phyloP scores from a whole-genome alignment of 2,797 vertebrate genomes.

The Pteropus rufus region DNA sequence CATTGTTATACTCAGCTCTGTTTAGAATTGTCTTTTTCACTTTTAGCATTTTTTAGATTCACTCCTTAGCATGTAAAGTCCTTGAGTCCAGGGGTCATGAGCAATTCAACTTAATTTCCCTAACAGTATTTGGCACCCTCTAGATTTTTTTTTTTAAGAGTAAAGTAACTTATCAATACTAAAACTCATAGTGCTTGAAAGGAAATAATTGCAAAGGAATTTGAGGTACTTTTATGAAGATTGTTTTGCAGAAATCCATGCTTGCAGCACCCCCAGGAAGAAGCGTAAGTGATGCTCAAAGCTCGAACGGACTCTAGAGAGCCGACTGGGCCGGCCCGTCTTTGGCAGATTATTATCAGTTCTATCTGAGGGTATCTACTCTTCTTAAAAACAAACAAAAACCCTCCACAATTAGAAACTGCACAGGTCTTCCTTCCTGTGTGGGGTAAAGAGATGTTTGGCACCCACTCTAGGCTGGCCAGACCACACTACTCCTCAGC shows the following conservation, averaged over 20 bases:
- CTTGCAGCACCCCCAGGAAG: not conserved
- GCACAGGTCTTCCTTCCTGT: not conserved
- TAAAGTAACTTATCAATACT: not conserved
- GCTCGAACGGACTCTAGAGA: not conserved
- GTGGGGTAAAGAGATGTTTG: not conserved
- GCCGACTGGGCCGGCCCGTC: not conserved
- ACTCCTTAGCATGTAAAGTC: not conserved
- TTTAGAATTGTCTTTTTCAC: not conserved
- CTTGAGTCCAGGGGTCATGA: not conserved
- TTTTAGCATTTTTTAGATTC: not conserved
- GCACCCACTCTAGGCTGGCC: not conserved
- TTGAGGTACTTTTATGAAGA: not conserved
- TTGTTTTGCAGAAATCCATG: not conserved
- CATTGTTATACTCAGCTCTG: not conserved
- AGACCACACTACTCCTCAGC: not conserved
- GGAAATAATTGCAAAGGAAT: not conserved
- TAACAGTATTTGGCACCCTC: not conserved
- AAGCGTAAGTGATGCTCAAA: not conserved
- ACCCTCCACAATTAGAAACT: not conserved
- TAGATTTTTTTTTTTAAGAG: not conserved
- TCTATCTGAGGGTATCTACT: not conserved
- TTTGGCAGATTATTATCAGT: not conserved
- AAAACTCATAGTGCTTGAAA: not conserved
- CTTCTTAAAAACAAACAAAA: not conserved
- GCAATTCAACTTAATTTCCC: not conserved